Evolutionary conservation across 2,888 invertebrate genomes (phyloP).

Genomic region (Anorthoa munda): DNA sequence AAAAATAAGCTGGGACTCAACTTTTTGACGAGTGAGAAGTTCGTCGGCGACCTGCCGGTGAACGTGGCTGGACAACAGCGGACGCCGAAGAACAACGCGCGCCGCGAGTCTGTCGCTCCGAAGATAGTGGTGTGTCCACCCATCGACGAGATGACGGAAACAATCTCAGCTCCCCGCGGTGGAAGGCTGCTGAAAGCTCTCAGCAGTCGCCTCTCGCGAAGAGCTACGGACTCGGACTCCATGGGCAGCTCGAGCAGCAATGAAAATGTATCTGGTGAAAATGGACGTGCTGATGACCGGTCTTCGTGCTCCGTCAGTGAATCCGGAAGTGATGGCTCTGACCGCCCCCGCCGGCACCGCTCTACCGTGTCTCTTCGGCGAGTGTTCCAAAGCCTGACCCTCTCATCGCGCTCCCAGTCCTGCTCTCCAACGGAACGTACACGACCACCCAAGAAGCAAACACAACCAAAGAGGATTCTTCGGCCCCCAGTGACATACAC

Average conservation of each 20-base stretch:
- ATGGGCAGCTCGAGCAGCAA: constrained; percentile 87
- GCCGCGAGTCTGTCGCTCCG: constrained; percentile 83
- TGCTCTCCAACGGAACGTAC: constrained; percentile 89
- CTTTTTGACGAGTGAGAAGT: constrained; percentile 81
- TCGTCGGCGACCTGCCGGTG: constrained; percentile 79
- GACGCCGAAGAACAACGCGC: constrained; percentile 71
- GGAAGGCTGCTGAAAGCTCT: constrained; percentile 93
- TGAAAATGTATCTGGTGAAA: constrained; percentile 85
- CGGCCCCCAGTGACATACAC: constrained; percentile 95
- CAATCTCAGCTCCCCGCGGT: constrained; percentile 90
- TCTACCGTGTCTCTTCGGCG: constrained; percentile 93
- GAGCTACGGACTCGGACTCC: constrained; percentile 85
- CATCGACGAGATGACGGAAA: constrained; percentile 89
- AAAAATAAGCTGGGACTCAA: constrained; percentile 84
- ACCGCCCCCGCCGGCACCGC: constrained; percentile 86
- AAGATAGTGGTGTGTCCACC: constrained; percentile 89
- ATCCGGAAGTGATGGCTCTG: constrained; percentile 92
- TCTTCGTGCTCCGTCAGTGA: constrained; percentile 92
- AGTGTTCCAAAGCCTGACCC: constrained; percentile 93
- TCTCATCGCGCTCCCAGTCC: constrained; percentile 92
- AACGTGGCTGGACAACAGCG: constrained; percentile 76
- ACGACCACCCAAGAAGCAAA: constrained; percentile 90
- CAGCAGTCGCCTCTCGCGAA: constrained; percentile 91
- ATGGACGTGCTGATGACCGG: constrained; percentile 81
- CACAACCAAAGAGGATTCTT: constrained; percentile 94